Conservation (phyloP, 2,888 invertebrate genomes). For the Electrophaes corylata region DNA sequence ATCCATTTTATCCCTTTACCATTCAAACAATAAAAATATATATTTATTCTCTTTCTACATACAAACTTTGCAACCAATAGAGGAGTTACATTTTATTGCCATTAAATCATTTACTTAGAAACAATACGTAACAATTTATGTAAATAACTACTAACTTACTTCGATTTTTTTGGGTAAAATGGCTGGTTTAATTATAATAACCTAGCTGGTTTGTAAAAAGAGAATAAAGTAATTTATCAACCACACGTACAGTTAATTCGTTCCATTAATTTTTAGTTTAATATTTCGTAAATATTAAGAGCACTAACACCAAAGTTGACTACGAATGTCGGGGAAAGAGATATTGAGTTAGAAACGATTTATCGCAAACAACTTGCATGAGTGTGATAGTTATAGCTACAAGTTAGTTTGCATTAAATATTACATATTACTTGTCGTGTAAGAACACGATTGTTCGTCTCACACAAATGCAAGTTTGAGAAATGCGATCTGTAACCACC, state of each 20-base stretch:
- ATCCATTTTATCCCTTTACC: conserved; percentile 48
- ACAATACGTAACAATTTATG: not conserved
- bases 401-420: not conserved
- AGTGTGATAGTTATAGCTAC: not conserved
- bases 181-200: not conserved
- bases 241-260: conserved; percentile 32
- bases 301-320: conserved; percentile 25
- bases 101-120: not conserved
- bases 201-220: conserved; percentile 36
- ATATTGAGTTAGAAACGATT: conserved; percentile 10
- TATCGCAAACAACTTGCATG: conserved; percentile 8
- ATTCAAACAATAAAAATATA: conserved; percentile 41
- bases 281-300: conserved; percentile 4
- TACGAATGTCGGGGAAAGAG: conserved; percentile 22
- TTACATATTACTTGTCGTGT: not conserved
- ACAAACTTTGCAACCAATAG: conserved; percentile 40
- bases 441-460: not conserved
- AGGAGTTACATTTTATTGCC: not conserved
- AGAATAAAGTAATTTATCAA: conserved; percentile 31
- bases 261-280: conserved; percentile 12
- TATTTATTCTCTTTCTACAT: conserved; percentile 44
- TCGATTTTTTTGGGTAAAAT: not conserved
- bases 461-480: conserved; percentile 7
- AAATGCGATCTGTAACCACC: conserved; percentile 1
- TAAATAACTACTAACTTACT: not conserved